These are phyloP conservation scores for Cabera pusaria DNA, from an alignment of 2,888 invertebrate species.

Conservation along the genomic window DNA sequence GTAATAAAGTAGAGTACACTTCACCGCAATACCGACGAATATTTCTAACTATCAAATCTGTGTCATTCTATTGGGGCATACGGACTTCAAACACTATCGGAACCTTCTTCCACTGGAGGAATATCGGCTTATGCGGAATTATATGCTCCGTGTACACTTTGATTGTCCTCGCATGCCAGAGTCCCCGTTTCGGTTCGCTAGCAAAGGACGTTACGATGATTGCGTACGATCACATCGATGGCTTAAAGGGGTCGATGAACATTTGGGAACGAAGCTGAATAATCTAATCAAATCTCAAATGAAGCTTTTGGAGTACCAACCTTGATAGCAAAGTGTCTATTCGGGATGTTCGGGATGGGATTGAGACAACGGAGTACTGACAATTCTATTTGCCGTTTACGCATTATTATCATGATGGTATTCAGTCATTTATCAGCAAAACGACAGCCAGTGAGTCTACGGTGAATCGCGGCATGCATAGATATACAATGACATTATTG, in stretches of 20 bases:
- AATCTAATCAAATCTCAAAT: too few species aligned
- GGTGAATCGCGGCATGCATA: too few species aligned
- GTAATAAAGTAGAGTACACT: too few species aligned
- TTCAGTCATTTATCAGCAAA: too few species aligned
- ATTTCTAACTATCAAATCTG: conserved; percentile 35
- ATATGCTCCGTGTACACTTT: conserved; percentile 27
- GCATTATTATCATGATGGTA: too few species aligned
- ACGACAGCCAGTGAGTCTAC: too few species aligned
- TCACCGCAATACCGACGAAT: conserved; percentile 11
- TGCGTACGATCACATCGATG: conserved; percentile 30
- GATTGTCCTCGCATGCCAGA: conserved; percentile 26
- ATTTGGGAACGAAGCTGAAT: background rate
- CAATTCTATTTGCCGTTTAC: too few species aligned
- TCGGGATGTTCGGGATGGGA: too few species aligned
- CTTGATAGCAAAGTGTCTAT: too few species aligned
- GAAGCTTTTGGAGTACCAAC: too few species aligned
- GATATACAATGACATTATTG: too few species aligned
- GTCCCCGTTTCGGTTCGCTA: conserved; percentile 27
- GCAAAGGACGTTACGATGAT: conserved; percentile 29
- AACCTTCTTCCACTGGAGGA: conserved; percentile 33
- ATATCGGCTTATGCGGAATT: conserved; percentile 32
- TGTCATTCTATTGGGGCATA: conserved; percentile 32
- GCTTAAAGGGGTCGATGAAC: conserved; percentile 30
- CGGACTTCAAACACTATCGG: conserved; percentile 39
- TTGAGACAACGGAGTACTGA: too few species aligned